Percentiles rank a stretch among this genome's conserved stretches.
These are phyloP conservation scores for Falco naumanni DNA, from an alignment of 2,797 vertebrate genomes.

Conservation along the genomic window DNA sequence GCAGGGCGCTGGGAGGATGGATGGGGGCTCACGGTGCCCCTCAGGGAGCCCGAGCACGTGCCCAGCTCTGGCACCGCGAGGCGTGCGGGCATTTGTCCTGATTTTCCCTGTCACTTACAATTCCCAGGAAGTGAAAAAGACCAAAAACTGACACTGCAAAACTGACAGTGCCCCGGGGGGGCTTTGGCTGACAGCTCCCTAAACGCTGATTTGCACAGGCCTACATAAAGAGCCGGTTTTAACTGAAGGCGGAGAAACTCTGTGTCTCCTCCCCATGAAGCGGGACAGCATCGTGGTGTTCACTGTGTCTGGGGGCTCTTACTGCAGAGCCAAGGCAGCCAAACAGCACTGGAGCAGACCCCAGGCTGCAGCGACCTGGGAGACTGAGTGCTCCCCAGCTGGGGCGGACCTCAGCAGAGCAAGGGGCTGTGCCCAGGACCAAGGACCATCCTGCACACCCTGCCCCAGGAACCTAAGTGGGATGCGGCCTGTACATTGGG, in stretches of 20 bases:
- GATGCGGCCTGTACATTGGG: neutral
- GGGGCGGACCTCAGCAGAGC: neutral
- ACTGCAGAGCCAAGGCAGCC: neutral
- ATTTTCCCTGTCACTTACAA: neutral
- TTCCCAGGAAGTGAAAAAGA: neutral
- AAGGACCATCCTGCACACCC: fast-evolving
- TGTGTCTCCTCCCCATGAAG: neutral
- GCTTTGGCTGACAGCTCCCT: neutral
- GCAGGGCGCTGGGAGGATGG: neutral
- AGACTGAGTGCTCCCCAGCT: fast-evolving
- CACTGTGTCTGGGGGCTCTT: fast-evolving
- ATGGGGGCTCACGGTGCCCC: neutral
- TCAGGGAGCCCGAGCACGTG: neutral
- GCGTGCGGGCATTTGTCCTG: neutral
- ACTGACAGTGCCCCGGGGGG: neutral
- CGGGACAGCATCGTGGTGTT: fast-evolving
- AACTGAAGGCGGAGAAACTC: fast-evolving
- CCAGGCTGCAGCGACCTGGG: fast-evolving
- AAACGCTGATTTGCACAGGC: neutral
- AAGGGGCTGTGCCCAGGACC: fast-evolving
- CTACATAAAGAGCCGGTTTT: neutral
- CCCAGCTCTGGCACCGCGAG: neutral
- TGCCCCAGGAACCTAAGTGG: fast-evolving
- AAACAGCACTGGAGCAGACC: fast-evolving
- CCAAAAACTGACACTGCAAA: neutral